Conservation (phyloP, 2,888 invertebrate genomes). For the Xestia c-nigrum region DNA sequence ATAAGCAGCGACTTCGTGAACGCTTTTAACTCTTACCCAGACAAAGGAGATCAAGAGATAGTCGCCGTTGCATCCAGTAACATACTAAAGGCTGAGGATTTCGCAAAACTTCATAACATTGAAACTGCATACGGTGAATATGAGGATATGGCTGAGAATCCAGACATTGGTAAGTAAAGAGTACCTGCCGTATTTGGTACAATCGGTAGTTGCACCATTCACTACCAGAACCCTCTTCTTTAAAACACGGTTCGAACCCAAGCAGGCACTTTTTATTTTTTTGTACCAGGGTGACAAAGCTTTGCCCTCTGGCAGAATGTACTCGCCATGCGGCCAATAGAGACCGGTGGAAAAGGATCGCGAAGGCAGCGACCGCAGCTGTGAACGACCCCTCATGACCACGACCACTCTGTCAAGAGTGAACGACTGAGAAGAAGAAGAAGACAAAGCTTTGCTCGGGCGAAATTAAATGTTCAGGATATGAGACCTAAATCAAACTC, state of each 20-base stretch:
- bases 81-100: conserved; percentile 92
- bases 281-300: too few species aligned
- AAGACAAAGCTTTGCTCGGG: too few species aligned
- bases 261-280: neutral
- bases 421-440: too few species aligned
- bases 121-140: conserved; percentile 93
- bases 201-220: too few species aligned
- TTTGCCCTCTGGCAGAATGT: too few species aligned
- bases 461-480: neutral
- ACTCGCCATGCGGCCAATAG: too few species aligned
- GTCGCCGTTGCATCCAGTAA: conserved; percentile 94
- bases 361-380: too few species aligned
- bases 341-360: too few species aligned
- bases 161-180: conserved; percentile 92
- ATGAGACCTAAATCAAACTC: neutral
- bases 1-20: conserved; percentile 96
- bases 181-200: neutral
- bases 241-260: neutral
- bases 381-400: too few species aligned
- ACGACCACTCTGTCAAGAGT: too few species aligned
- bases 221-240: neutral
- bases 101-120: conserved; percentile 93
- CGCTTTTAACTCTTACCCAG: conserved; percentile 91
- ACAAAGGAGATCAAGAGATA: conserved; percentile 92
- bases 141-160: conserved; percentile 92